A percentile compares a stretch with the other conserved stretches of the same genome.
phyloP scores from a whole-genome alignment of 2,113 vertebrate species.

The Nyctibius bracteatus region DNA sequence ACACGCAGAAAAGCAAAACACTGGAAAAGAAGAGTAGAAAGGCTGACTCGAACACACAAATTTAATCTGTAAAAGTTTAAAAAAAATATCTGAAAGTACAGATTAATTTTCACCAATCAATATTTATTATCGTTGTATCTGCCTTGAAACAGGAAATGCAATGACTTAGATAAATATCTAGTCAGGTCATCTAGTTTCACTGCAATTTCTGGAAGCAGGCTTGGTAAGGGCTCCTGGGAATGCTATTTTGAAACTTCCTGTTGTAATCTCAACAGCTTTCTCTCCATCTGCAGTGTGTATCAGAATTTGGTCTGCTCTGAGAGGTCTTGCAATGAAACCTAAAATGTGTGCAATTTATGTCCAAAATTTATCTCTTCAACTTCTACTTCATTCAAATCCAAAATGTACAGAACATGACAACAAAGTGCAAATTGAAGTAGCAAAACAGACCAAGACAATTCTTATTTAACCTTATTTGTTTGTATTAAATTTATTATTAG shows the following conservation, averaged over 20 bases:
- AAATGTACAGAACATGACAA: background rate
- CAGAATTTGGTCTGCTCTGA: background rate
- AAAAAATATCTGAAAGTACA: background rate
- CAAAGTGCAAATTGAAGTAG: background rate
- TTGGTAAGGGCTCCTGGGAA: background rate
- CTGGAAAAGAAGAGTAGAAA: background rate
- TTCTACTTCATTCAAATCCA: background rate
- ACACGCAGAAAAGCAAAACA: background rate
- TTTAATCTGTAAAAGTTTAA: background rate
- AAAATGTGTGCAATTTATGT: background rate
- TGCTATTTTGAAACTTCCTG: background rate
- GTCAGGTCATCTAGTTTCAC: background rate
- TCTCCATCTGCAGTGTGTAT: background rate
- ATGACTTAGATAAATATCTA: background rate
- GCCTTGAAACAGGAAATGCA: background rate
- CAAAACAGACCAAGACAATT: background rate
- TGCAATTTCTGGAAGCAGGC: background rate
- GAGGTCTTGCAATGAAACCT: background rate
- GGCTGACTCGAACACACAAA: background rate
- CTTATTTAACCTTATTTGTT: background rate
- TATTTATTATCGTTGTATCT: background rate
- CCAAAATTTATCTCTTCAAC: background rate
- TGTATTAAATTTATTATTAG: background rate
- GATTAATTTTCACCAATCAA: background rate
- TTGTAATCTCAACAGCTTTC: background rate